Conservation (phyloP, 2,113 vertebrate genomes). For the Trinectes maculatus region DNA sequence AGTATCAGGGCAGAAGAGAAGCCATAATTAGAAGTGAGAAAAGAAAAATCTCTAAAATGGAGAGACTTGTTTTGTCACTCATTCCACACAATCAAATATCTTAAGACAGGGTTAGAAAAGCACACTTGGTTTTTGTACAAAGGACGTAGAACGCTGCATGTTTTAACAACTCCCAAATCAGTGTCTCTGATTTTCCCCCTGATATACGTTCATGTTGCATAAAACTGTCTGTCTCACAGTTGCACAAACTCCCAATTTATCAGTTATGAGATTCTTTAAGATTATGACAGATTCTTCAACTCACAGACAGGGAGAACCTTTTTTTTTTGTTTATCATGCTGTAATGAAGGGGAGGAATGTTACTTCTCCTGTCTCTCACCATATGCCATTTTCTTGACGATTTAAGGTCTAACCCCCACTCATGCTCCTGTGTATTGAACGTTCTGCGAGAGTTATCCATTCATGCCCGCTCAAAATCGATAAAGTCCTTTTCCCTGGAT, state of each 20-base stretch:
- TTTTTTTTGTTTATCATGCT: conserved; percentile 1
- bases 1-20: conserved; percentile 34
- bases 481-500: conserved; percentile 14
- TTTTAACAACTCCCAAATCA: conserved; percentile 9
- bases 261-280: not conserved
- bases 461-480: conserved; percentile 9
- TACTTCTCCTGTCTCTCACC: not conserved
- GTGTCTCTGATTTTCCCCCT: not conserved
- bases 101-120: conserved; percentile 72
- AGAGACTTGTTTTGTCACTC: conserved; percentile 13
- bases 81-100: conserved; percentile 26
- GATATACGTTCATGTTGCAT: not conserved
- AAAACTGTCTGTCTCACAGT: conserved; percentile 4
- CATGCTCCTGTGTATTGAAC: conserved; percentile 31
- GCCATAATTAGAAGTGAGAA: conserved; percentile 30
- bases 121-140: conserved; percentile 69
- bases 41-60: too few species aligned
- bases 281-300: conserved; percentile 13
- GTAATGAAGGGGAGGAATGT: conserved; percentile 17
- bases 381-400: conserved; percentile 19
- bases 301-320: not conserved
- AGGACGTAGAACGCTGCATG: conserved; percentile 28
- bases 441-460: conserved; percentile 21
- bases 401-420: conserved; percentile 13
- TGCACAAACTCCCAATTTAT: conserved; percentile 32